A percentile compares a stretch with the other conserved stretches of the same genome.
phyloP scores from a whole-genome alignment of 2,888 invertebrate genomes.

The Lasioglossum calceatum region DNA sequence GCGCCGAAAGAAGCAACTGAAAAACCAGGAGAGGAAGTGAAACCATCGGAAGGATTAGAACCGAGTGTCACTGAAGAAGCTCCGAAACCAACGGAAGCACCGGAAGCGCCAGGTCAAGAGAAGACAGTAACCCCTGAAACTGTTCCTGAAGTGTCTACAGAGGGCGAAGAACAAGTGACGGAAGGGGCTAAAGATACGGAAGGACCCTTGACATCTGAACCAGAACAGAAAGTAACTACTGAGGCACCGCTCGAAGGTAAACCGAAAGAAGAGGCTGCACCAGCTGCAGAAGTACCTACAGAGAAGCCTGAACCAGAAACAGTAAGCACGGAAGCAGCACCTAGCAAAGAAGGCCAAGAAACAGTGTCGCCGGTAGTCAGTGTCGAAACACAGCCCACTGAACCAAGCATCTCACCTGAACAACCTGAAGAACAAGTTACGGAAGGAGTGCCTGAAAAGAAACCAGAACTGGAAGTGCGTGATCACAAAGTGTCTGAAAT shows the following conservation, averaged over 20 bases:
- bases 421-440: conserved; percentile 29
- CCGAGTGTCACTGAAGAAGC: conserved; percentile 45
- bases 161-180: conserved; percentile 25
- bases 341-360: conserved; percentile 23
- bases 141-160: conserved; percentile 48
- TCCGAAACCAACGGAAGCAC: conserved; percentile 14
- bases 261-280: conserved; percentile 36
- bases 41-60: conserved; percentile 47
- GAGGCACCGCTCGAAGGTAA: conserved; percentile 6
- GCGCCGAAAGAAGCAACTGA: conserved; percentile 40
- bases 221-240: conserved; percentile 14
- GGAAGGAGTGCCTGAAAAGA: conserved; percentile 31
- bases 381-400: conserved; percentile 30
- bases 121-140: conserved; percentile 35
- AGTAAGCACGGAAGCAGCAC: conserved; percentile 54
- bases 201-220: conserved; percentile 22
- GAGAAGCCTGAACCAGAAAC: conserved; percentile 36
- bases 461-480: conserved; percentile 47
- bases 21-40: conserved; percentile 49
- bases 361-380: conserved; percentile 24
- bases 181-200: conserved; percentile 43
- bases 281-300: conserved; percentile 26
- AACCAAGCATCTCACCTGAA: conserved; percentile 24
- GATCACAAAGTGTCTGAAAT: conserved; percentile 39
- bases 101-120: conserved; percentile 38